phyloP scores from a whole-genome alignment of 2,888 invertebrate genomes.

The Parnassius mnemosyne region DNA sequence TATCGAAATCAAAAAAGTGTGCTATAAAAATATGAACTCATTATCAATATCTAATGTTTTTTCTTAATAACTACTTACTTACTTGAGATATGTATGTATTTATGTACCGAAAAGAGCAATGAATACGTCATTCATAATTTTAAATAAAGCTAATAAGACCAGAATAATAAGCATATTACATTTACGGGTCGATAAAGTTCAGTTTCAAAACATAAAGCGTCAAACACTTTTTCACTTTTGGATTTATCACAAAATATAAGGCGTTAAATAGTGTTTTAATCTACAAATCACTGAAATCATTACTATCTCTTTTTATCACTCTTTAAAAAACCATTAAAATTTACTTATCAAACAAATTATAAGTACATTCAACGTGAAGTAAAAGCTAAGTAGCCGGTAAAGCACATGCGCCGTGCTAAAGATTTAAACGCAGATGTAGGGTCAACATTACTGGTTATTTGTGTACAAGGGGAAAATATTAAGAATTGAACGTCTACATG shows the following conservation, averaged over 20 bases:
- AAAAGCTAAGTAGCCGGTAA: constrained; percentile 23
- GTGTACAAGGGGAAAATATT: constrained; percentile 23
- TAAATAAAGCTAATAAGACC: too few species aligned
- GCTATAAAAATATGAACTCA: constrained; percentile 1
- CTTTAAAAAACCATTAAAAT: constrained; percentile 7
- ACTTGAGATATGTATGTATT: too few species aligned
- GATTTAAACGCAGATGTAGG: constrained; percentile 58
- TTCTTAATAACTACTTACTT: background rate
- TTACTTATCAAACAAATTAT: constrained; percentile 12
- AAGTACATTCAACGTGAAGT: constrained; percentile 14
- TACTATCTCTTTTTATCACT: constrained; percentile 1
- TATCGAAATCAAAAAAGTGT: constrained; percentile 19
- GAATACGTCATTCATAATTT: too few species aligned
- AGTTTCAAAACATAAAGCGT: too few species aligned
- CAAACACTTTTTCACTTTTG: too few species aligned
- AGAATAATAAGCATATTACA: too few species aligned
- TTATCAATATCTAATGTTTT: background rate
- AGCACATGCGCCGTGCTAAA: constrained; percentile 50
- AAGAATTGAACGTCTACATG: constrained; percentile 6
- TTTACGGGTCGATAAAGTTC: too few species aligned
- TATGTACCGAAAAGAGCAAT: too few species aligned
- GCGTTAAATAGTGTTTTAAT: too few species aligned
- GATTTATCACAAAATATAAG: too few species aligned
- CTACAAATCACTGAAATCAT: too few species aligned
- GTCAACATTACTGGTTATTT: constrained; percentile 23